Conservation (phyloP, 2,888 invertebrate species). For the Agrotis clavis region DNA sequence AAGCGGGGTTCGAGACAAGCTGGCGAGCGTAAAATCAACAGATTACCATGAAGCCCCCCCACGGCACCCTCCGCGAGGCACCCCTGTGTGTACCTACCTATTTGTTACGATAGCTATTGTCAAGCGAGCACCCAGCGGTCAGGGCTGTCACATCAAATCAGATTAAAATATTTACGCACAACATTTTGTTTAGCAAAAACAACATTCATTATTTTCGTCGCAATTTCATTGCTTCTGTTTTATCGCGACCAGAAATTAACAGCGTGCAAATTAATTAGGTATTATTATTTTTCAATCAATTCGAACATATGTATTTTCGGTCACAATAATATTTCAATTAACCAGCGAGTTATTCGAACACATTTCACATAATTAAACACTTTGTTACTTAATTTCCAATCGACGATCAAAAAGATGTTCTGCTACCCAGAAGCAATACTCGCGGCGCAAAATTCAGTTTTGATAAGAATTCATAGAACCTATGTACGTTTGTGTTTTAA, state of each 20-base stretch:
- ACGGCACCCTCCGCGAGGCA: conserved; percentile 76
- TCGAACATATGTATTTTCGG: conserved; percentile 51
- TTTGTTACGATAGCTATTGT: conserved; percentile 88
- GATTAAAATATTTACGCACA: conserved; percentile 63
- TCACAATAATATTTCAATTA: conserved; percentile 61
- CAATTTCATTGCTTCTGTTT: conserved; percentile 37
- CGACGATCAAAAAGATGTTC: conserved; percentile 22
- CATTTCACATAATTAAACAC: conserved; percentile 56
- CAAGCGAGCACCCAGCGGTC: conserved; percentile 74
- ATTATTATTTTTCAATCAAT: conserved; percentile 62
- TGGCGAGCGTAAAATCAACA: conserved; percentile 90
- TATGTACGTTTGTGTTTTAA: not conserved
- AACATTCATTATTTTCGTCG: conserved; percentile 39
- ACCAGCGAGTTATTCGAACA: conserved; percentile 48
- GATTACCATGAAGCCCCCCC: conserved; percentile 87
- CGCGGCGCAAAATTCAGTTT: not conserved
- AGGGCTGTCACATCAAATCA: conserved; percentile 82
- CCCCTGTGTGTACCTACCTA: conserved; percentile 85
- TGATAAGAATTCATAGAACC: not conserved
- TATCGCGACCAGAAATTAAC: conserved; percentile 48
- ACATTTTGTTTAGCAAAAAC: conserved; percentile 65
- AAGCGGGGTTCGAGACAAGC: conserved; percentile 83
- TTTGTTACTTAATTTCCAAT: conserved; percentile 51
- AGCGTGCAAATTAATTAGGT: conserved; percentile 58
- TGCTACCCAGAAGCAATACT: not conserved